Base-by-base conservation (phyloP, 2,797 vertebrate genomes). In the Cirrhinus molitorella region DNA sequence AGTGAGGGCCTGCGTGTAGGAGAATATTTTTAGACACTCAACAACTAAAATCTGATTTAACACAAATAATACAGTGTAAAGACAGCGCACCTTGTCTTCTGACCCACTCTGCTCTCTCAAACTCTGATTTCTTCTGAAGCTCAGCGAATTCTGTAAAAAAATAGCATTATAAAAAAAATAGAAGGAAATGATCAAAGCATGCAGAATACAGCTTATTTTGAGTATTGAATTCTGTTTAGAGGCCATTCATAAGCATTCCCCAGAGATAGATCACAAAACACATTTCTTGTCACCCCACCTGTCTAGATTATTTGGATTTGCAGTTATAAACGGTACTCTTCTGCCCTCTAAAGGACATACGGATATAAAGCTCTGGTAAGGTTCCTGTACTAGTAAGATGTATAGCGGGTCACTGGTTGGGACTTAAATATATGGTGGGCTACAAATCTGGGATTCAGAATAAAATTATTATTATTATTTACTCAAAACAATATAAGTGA, bases 81-180 rank as follows among this genome's bases (percentile, higher is more conserved):
- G 6, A 65, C 43, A 31, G 16, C 17, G 92, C 91, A 98, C 98
- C 98, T 98, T 99, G 98, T 92, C 97, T 99, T 88, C 98, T 96
- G 91, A 97, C 94, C 97, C 97, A 99, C 92, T 99, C 98, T 88
- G 97, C 96, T 73, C 94, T 95, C 90, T 97, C 97, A 94, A 99
- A 99, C 86, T 98, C 95, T 47, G 98, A 97, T 94, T 99, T 97
- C 93, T 96, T 98, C 90, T 96, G 96, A 88, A 99, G 94, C 89
- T 95, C 96, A 88, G 96, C 97, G 93, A 99, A 99, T 87, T 99
- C 98, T 99, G 89, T 55, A 31, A 34, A 2, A n/a, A 68, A 85
- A 65, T 59, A 82, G 43, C 37, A 47, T 81, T 47, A 49, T 76
- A 59, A 17, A 73, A 61, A 78, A 79, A 78, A 74, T 25, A 66